A percentile compares a stretch with the other conserved stretches of the same genome.
Evolutionary conservation across 2,888 invertebrate genomes (phyloP).

Genomic region (Oscheius sp.): DNA sequence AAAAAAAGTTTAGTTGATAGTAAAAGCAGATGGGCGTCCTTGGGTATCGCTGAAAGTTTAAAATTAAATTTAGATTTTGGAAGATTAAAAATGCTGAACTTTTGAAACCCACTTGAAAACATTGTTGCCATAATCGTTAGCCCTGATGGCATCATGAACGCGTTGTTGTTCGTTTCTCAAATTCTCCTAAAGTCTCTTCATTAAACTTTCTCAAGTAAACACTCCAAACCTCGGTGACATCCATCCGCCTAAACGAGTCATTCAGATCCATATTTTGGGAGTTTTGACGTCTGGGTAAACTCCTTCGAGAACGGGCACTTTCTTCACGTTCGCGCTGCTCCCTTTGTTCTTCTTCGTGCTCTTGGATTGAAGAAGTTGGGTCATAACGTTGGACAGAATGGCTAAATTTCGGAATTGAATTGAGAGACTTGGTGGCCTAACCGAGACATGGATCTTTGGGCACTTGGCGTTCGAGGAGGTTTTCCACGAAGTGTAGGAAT

Average conservation of each 20-base stretch:
- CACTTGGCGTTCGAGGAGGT: slow-evolving; percentile 38
- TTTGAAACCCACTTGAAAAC: slow-evolving; percentile 10
- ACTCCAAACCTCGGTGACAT: slow-evolving; percentile 5
- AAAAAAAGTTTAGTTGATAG: slow-evolving; percentile 3
- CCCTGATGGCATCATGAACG: slow-evolving; percentile 7
- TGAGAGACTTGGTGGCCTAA: not conserved
- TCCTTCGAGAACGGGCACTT: not conserved
- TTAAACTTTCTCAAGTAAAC: not conserved
- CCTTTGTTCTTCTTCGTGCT: slow-evolving; percentile 26
- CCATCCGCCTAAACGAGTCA: slow-evolving; percentile 17
- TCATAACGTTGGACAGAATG: slow-evolving; percentile 37
- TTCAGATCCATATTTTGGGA: slow-evolving; percentile 10
- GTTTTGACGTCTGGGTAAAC: not conserved
- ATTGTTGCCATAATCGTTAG: slow-evolving; percentile 16
- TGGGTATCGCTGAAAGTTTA: slow-evolving; percentile 14
- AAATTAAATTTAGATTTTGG: not conserved
- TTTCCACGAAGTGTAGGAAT: slow-evolving; percentile 50
- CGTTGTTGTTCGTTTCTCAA: slow-evolving; percentile 1
- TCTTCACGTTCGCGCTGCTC: slow-evolving; percentile 10
- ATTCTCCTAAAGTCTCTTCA: not conserved
- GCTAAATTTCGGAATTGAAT: not conserved
- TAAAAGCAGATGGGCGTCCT: slow-evolving; percentile 24
- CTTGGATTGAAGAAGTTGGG: slow-evolving; percentile 39
- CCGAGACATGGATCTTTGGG: slow-evolving; percentile 31
- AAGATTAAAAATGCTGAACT: not conserved